phyloP scores from a whole-genome alignment of 2,888 invertebrate species.

The Ophioninae sp. region DNA sequence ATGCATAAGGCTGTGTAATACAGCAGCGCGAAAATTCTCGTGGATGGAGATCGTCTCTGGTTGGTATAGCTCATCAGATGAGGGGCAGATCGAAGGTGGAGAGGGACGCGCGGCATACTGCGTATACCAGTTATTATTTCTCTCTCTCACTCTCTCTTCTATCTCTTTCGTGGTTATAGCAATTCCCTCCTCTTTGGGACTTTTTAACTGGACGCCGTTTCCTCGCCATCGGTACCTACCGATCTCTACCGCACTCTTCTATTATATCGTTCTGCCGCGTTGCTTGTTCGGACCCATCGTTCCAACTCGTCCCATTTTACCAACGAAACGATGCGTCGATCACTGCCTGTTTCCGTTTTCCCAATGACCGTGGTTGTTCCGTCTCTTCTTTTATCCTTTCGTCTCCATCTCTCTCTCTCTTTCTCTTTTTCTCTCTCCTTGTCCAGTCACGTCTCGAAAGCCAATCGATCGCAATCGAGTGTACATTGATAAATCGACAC shows the following conservation, averaged over 20 bases:
- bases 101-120: slow-evolving; percentile 16
- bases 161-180: slow-evolving; percentile 43
- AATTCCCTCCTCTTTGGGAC: slow-evolving; percentile 44
- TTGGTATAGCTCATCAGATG: slow-evolving; percentile 34
- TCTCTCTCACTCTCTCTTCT: slow-evolving; percentile 39
- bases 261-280: slow-evolving; percentile 28
- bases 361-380: not conserved
- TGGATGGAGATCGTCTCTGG: slow-evolving; percentile 46
- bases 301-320: slow-evolving; percentile 24
- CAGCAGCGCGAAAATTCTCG: slow-evolving; percentile 47
- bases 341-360: not conserved
- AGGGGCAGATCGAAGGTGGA: slow-evolving; percentile 5
- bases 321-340: slow-evolving; percentile 20
- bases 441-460: not conserved
- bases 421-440: not conserved
- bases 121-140: slow-evolving; percentile 33
- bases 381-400: no score
- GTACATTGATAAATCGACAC: not conserved
- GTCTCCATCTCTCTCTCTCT: no score
- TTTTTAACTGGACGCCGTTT: slow-evolving; percentile 45
- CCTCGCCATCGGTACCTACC: slow-evolving; percentile 14
- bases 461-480: not conserved
- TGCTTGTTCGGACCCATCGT: slow-evolving; percentile 7
- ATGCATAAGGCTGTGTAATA: slow-evolving; percentile 30
- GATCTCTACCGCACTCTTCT: slow-evolving; percentile 7